Evolutionary conservation across 2,888 invertebrate genomes (phyloP), one percentile per base, ranked within the genome.

Genomic region (Heliconius charithonia): DNA sequence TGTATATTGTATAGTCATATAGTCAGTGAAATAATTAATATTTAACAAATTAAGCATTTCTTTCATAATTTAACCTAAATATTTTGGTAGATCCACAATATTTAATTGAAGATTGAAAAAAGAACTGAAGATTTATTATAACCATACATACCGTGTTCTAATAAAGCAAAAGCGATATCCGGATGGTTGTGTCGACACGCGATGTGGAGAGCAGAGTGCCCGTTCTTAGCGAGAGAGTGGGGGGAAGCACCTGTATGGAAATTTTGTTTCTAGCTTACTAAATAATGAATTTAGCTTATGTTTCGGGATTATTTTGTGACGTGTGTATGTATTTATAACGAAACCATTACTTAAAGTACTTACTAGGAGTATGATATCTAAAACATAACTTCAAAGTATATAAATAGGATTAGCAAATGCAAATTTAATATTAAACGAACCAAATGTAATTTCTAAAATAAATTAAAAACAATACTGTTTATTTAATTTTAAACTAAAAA

Each of bases 121-220:
- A n/a, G n/a, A n/a, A n/a, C n/a, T n/a, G n/a, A n/a, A n/a, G 2
- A 51, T 22, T 45, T 12, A 25, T 19, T 45, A 56, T 22, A 72
- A 7, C 32, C 10, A 41, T n/a, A 79, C 91, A 89, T 86, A 90
- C 98, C 98, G 90, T 98, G 98, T 93, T 99, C 98, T 83, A 99
- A 94, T 77, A 99, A 95, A 63, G 98, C 97, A 82, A 98, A 98
- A 22, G 99, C 99, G 86, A 99, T 98, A 86, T 99, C 99, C 95
- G 99, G 98, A 96, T 98, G 98, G 95, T 99, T 99, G 95, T 99
- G 99, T 87, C 99, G 97, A 73, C 99, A 99, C 76, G 99, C 99
- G 91, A 99, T 99, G 94, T 99, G 99, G 80, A 99, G 96, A 25
- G 99, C 98, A 2, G 99, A 99, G 91, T 99, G 99, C 4, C 99